Evolutionary conservation across 2,113 vertebrate species (phyloP), one percentile per base, ranked within the genome.

Genomic region (Acinonyx jubatus): DNA sequence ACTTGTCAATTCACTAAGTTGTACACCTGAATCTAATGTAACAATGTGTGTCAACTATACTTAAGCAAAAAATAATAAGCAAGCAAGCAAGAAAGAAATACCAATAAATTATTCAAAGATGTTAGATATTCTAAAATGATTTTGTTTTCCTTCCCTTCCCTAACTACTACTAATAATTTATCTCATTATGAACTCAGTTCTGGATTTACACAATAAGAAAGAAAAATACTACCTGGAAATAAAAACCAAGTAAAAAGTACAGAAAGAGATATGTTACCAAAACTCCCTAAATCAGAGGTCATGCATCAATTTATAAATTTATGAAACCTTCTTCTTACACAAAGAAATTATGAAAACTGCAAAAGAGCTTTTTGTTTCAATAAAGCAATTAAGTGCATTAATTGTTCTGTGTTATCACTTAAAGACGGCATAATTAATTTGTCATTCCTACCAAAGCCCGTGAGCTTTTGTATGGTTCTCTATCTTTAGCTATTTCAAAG

Each of bases 371-470:
- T 91, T 93, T 38, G 48, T 94, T 96, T 96, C 89, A 94, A 81
- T 92, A 90, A 97, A 97, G 94, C 87, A 97, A 96, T 97, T 97
- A 96, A 96, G 65, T 82, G 15, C 38, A 82, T 85, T 92, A 96
- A 98, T 94, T 96, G 38, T 38, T 80, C 81, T 36, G 16, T 84
- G 41, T 90, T 96, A 94, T 86, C 96, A 94, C 76, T 68, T 96
- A 94, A 93, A 94, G 61, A 93, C 50, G 91, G 69, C 21, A 83
- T 63, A 96, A 94, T 94, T 98, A 97, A 97, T 98, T 81, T 95
- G 83, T 84, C 87, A 33, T 88, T 92, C n/a, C 71, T 93, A 73
- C 71, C 45, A 84, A 79, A 25, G 83, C 81, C 50, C 85, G 0
- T 74, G 68, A 38, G 76, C 78, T 80, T 79, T 95, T 71, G 69